phyloP scores from a whole-genome alignment of 2,888 invertebrate genomes.

The Habrosyne pyritoides region DNA sequence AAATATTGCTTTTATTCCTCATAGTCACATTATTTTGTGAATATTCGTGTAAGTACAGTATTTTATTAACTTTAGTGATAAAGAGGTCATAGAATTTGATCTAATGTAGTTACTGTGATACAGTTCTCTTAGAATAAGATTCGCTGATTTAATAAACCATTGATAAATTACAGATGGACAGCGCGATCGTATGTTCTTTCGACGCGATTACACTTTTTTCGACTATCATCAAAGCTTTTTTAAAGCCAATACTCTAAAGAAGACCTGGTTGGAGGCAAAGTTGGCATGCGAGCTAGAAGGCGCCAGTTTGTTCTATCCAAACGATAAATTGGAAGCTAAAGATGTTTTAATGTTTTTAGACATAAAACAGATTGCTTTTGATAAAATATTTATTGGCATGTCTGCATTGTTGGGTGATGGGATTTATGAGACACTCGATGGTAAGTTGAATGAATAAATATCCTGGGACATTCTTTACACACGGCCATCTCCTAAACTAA shows the following conservation, averaged over 20 bases:
- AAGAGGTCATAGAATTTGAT: background rate
- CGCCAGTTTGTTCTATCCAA: conserved; percentile 58
- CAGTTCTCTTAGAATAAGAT: too few species aligned
- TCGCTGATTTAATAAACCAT: too few species aligned
- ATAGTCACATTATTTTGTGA: background rate
- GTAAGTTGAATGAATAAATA: too few species aligned
- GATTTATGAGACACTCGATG: conserved; percentile 53
- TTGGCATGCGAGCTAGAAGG: conserved; percentile 57
- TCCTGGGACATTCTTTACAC: too few species aligned
- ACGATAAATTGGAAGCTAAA: conserved; percentile 48
- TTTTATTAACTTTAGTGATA: conserved; percentile 9
- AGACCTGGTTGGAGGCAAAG: conserved; percentile 56
- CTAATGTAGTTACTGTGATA: too few species aligned
- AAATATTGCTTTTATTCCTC: background rate
- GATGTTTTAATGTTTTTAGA: conserved; percentile 43
- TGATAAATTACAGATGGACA: conserved; percentile 66
- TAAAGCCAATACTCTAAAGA: conserved; percentile 59
- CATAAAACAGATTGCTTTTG: conserved; percentile 29
- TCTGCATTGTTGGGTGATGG: conserved; percentile 51
- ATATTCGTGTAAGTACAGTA: conserved; percentile 4
- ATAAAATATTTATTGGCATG: conserved; percentile 49
- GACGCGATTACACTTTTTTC: conserved; percentile 61
- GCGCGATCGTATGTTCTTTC: conserved; percentile 51
- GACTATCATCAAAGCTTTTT: conserved; percentile 54
- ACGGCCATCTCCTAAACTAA: too few species aligned